Conservation (phyloP, 2,113 vertebrate species). For the Colistium nudipinnis region DNA sequence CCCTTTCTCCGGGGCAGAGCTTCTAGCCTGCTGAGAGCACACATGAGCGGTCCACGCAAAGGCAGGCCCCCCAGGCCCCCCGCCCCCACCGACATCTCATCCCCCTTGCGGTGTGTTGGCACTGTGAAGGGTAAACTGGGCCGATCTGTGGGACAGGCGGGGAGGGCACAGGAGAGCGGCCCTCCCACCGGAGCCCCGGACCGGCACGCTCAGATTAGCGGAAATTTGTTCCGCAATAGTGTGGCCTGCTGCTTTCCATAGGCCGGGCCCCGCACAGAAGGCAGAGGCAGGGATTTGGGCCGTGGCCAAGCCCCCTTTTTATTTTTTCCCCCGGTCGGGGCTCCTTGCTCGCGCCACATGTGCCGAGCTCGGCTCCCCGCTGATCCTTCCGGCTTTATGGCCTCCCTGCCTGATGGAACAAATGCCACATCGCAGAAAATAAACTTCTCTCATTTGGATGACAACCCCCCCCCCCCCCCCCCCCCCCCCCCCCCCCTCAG, state of each 20-base stretch:
- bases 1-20: slow-evolving; percentile 68
- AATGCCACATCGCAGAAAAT: slow-evolving; percentile 92
- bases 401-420: slow-evolving; percentile 93
- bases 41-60: slow-evolving; percentile 70
- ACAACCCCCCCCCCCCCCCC: slow-evolving; percentile 91
- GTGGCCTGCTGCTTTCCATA: slow-evolving; percentile 86
- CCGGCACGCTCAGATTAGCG: slow-evolving; percentile 88
- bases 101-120: slow-evolving; percentile 71
- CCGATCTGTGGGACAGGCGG: slow-evolving; percentile 70
- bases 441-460: slow-evolving; percentile 97
- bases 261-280: slow-evolving; percentile 89
- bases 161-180: slow-evolving; percentile 72
- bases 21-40: slow-evolving; percentile 75
- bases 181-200: slow-evolving; percentile 81
- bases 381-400: slow-evolving; percentile 89
- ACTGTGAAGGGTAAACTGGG: slow-evolving; percentile 74
- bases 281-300: slow-evolving; percentile 92
- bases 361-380: slow-evolving; percentile 84
- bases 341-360: slow-evolving; percentile 83
- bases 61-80: slow-evolving; percentile 61
- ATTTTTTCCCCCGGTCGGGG: too few relatives aligned
- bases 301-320: slow-evolving; percentile 86
- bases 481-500: slow-evolving; percentile 89
- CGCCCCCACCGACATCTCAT: slow-evolving; percentile 69
- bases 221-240: slow-evolving; percentile 88